These are phyloP conservation scores for Pterostichus niger DNA, from an alignment of 2,888 invertebrate genomes.

Conservation along the genomic window DNA sequence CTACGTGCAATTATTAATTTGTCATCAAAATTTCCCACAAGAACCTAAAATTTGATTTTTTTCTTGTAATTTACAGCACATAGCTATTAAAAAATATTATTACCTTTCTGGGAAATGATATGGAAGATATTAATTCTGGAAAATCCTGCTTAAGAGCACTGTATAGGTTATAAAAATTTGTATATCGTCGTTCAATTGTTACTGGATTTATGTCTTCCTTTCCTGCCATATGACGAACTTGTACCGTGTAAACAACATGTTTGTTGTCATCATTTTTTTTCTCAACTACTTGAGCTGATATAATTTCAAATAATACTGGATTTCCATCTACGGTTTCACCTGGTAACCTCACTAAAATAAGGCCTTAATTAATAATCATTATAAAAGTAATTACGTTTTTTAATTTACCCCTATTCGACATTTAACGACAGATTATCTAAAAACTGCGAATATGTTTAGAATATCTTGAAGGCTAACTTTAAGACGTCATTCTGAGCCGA, in stretches of 20 bases:
- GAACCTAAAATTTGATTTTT: constrained; percentile 76
- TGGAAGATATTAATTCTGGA: constrained; percentile 78
- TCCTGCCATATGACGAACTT: constrained; percentile 81
- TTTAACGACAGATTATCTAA: constrained; percentile 20
- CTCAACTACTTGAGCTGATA: constrained; percentile 83
- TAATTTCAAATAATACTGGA: constrained; percentile 83
- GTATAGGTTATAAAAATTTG: constrained; percentile 85
- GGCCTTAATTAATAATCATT: background rate
- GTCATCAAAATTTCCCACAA: constrained; percentile 86
- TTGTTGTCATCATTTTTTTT: constrained; percentile 83
- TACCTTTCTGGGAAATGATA: constrained; percentile 85
- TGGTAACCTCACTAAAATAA: constrained; percentile 48
- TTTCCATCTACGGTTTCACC: constrained; percentile 71
- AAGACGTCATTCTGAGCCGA: constrained; percentile 15
- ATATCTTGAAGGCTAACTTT: constrained; percentile 5
- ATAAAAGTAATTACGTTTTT: background rate
- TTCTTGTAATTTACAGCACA: background rate
- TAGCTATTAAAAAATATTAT: background rate
- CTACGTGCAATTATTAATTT: constrained; percentile 83
- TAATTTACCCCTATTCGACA: constrained; percentile 62
- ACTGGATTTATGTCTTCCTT: constrained; percentile 81
- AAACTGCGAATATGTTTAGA: constrained; percentile 4
- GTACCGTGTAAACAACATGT: constrained; percentile 85
- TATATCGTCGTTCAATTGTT: constrained; percentile 85
- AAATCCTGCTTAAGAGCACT: constrained; percentile 81